Percentiles rank a stretch among this genome's conserved stretches.
phyloP scores from a whole-genome alignment of 2,888 invertebrate genomes.

The Rambutsinella grinnellia region DNA sequence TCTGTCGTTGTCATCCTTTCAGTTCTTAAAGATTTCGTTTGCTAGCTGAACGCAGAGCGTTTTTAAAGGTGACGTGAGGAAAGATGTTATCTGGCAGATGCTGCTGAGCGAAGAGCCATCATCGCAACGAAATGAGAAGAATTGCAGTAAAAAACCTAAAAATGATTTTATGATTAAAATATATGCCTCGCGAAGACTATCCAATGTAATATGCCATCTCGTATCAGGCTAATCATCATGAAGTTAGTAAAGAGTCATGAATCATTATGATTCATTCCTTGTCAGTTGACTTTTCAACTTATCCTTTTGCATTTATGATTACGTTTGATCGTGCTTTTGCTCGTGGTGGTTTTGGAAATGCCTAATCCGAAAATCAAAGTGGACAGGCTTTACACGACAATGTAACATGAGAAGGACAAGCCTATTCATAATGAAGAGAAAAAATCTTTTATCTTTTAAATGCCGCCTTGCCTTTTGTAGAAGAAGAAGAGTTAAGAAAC shows the following conservation, averaged over 20 bases:
- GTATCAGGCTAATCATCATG: background rate
- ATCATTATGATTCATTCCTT: slow-evolving; percentile 43
- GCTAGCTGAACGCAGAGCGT: background rate
- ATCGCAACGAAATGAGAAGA: no score
- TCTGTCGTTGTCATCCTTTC: slow-evolving; percentile 37
- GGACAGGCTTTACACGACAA: slow-evolving; percentile 41
- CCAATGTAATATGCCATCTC: background rate
- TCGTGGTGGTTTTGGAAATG: background rate
- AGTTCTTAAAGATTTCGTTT: background rate
- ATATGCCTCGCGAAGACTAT: no score
- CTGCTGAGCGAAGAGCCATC: background rate
- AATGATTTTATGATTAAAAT: background rate
- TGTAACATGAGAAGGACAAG: slow-evolving; percentile 43
- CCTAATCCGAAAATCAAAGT: slow-evolving; percentile 39
- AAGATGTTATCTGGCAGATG: slow-evolving; percentile 36
- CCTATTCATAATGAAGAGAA: slow-evolving; percentile 4
- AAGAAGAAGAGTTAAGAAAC: background rate
- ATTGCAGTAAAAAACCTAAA: no score
- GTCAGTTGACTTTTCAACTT: slow-evolving; percentile 32
- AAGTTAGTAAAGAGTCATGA: slow-evolving; percentile 20
- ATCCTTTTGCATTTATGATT: background rate
- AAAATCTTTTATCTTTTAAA: background rate
- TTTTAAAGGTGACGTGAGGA: slow-evolving; percentile 25
- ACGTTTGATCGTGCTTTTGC: background rate
- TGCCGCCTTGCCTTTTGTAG: background rate